Base-by-base conservation (phyloP, 2,888 invertebrate species). In the Lasioglossum zephyrum region DNA sequence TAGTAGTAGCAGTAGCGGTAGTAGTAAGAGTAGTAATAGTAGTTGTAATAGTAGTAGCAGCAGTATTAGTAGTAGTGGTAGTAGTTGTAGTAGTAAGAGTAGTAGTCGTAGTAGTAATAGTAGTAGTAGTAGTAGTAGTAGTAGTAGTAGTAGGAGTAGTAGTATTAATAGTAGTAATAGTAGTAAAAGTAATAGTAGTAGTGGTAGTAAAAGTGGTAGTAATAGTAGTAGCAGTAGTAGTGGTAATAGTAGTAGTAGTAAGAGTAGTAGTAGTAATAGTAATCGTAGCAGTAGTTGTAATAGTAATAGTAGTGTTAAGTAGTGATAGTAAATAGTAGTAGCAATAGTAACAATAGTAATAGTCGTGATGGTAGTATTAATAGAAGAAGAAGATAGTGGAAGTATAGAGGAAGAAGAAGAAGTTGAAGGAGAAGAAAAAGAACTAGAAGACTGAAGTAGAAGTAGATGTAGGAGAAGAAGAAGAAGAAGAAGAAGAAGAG, bases 401-500 rank as follows among this genome's bases (percentile, higher is more conserved):
- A 44, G 16, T 57, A 53, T 72, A 44, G 76, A 44, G 8, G 16
- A 53, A 39, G 77, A 57, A 49, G 47, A 73, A 77, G 74, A 47
- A 53, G 49, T 39, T 66, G n/a, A 36, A 31, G 69, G 39, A 60
- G 39, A 73, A 77, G 69, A 47, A 63, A 36, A 63, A 49, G 74
- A 41, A 60, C 31, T 41, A 77, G 74, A 39, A 72, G 57, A 63
- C 66, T 72, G 44, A 47, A 77, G 72, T 53, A 77, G 74, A 60
- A 53, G 80, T 53, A 11, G 41, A 11, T 4, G 36, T 4, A 77
- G 80, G 49, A 81, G 74, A 41, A 84, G 63, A 31, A 81, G 81
- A 80, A 79, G 87, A 85, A 81, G 81, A 78, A 80, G 87, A 81
- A 82, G 81, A 79, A 83, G 88, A 87, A 79, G 82, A 88, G 86